These are phyloP conservation scores for Hydrozoanthus tunicans DNA, from an alignment of 64 coral and sea anemone species.

Conservation along the genomic window DNA sequence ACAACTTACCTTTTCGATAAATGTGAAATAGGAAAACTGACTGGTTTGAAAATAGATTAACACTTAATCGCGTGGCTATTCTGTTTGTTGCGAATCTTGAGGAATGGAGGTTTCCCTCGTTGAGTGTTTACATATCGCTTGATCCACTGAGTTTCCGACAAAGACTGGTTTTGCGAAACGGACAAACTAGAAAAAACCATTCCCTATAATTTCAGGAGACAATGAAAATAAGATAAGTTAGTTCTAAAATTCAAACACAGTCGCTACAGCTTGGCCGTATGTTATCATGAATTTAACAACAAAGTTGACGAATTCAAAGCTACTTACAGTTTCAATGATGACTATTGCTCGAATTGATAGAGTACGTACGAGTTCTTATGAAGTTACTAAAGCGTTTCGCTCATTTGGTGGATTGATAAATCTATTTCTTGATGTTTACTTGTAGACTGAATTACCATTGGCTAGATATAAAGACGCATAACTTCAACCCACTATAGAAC, in stretches of 20 bases:
- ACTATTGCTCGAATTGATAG: not conserved
- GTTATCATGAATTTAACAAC: not conserved
- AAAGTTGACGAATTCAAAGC: not conserved
- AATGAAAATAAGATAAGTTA: no score
- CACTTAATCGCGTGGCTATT: not conserved
- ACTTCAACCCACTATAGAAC: not conserved
- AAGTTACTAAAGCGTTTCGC: slow-evolving; percentile 35
- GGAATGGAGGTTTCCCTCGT: not conserved
- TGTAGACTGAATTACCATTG: slow-evolving; percentile 16
- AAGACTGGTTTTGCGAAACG: no score
- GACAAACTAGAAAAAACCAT: no score
- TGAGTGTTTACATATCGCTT: no score
- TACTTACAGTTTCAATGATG: not conserved
- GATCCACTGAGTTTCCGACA: no score
- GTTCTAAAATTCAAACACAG: no score
- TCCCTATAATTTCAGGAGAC: no score
- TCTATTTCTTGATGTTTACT: not conserved
- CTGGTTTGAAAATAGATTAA: not conserved
- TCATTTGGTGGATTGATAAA: slow-evolving; percentile 25
- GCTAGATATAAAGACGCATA: not conserved
- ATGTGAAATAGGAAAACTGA: not conserved
- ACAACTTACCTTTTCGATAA: slow-evolving; percentile 18
- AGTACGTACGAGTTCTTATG: not conserved
- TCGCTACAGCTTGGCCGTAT: no score
- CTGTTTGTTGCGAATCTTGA: not conserved